A percentile compares a stretch with the other conserved stretches of the same genome.
Evolutionary conservation across 2,797 vertebrate genomes (phyloP).

Genomic region (Pampus argenteus): DNA sequence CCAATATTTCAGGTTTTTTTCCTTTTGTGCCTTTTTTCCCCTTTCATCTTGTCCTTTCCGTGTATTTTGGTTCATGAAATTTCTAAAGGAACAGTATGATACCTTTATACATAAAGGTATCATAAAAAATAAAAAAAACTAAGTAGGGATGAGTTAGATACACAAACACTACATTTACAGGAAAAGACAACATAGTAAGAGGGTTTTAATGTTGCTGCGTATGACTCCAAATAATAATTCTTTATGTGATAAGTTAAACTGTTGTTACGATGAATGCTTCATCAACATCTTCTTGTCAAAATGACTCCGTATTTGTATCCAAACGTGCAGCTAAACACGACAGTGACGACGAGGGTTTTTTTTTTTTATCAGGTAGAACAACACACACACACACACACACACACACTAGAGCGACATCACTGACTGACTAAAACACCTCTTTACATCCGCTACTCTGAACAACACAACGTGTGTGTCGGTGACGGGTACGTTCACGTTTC

Average conservation of each 20-base stretch:
- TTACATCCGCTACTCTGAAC: conserved; percentile 3
- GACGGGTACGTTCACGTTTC: neutral
- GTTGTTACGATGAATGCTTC: neutral
- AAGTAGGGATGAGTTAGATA: neutral
- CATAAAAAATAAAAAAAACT: neutral
- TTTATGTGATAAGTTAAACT: neutral
- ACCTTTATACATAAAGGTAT: too few relatives aligned
- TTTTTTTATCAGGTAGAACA: too few relatives aligned
- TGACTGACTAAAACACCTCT: neutral
- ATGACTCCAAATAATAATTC: neutral
- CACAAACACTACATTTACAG: neutral
- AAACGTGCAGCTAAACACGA: neutral
- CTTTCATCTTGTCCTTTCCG: neutral
- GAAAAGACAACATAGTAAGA: neutral
- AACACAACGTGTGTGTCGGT: neutral
- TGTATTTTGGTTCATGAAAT: neutral
- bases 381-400: neutral
- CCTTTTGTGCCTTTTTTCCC: neutral
- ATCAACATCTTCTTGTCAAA: neutral
- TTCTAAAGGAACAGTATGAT: neutral
- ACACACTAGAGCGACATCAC: neutral
- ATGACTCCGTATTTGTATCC: too few relatives aligned
- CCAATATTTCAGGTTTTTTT: neutral
- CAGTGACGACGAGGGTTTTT: neutral
- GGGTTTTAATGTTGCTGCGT: too few relatives aligned